Evolutionary conservation across 92 coral and sea anemone species (phyloP).

Genomic region (Epizoanthus ramosus): DNA sequence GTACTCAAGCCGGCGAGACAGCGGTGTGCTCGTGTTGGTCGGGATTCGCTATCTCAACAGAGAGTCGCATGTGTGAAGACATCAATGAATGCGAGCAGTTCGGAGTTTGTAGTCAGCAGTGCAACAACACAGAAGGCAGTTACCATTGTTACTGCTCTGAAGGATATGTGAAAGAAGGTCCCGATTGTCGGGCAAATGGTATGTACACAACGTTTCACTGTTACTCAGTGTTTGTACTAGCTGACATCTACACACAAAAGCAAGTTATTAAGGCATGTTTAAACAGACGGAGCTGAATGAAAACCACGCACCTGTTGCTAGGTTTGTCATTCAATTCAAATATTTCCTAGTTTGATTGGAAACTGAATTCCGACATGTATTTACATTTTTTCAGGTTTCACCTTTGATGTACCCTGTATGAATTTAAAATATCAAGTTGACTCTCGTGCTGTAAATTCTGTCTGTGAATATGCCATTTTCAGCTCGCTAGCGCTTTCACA

Average conservation of each 20-base stretch:
- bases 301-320: too few species aligned
- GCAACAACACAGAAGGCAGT: conserved; percentile 84
- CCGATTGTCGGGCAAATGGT: conserved; percentile 77
- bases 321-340: too few species aligned
- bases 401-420: too few species aligned
- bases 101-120: conserved; percentile 84
- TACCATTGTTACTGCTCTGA: conserved; percentile 80
- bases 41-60: conserved; percentile 65
- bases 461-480: too few species aligned
- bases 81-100: conserved; percentile 77
- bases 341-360: too few species aligned
- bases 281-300: too few species aligned
- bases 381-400: too few species aligned
- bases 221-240: not conserved
- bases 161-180: conserved; percentile 66
- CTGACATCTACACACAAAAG: not conserved
- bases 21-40: conserved; percentile 81
- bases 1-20: conserved; percentile 68
- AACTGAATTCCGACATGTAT: too few species aligned
- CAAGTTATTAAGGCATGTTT: too few species aligned
- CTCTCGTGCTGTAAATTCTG: too few species aligned
- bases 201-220: conserved; percentile 1
- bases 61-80: conserved; percentile 76
- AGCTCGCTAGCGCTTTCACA: too few species aligned
- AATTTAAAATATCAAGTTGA: too few species aligned